Conservation (phyloP, 2,797 vertebrate species). For the Notolabrus celidotus region DNA sequence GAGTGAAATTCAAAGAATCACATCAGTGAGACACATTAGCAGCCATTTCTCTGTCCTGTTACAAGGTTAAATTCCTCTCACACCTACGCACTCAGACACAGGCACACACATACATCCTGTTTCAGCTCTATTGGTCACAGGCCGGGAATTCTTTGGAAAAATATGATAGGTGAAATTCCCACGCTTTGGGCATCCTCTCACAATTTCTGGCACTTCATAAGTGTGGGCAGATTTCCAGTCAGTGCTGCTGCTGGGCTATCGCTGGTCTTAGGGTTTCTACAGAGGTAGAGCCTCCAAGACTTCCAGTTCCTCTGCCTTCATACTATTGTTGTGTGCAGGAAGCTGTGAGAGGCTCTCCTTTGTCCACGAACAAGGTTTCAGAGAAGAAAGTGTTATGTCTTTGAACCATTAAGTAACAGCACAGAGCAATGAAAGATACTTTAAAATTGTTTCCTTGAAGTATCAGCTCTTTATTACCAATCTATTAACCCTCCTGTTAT, state of each 20-base stretch:
- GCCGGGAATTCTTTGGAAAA: conserved; percentile 61
- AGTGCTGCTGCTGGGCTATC: conserved; percentile 38
- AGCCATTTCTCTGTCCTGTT: conserved; percentile 30
- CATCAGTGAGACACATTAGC: conserved; percentile 1
- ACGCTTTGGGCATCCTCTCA: conserved; percentile 61
- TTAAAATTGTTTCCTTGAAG: neutral
- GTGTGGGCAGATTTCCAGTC: conserved; percentile 40
- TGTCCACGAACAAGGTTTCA: conserved; percentile 35
- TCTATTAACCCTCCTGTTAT: too few species aligned
- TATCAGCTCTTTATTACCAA: neutral
- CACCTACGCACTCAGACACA: conserved; percentile 10
- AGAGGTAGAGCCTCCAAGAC: conserved; percentile 36
- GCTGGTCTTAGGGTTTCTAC: conserved; percentile 23
- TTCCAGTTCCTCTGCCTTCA: conserved; percentile 50
- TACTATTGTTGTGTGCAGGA: conserved; percentile 67
- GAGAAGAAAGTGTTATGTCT: conserved; percentile 27
- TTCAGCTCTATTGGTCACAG: conserved; percentile 52
- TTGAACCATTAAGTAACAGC: conserved; percentile 16
- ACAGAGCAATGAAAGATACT: neutral
- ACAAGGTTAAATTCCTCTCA: conserved; percentile 41
- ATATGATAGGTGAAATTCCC: conserved; percentile 68
- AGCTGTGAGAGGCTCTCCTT: conserved; percentile 44
- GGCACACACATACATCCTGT: conserved; percentile 55
- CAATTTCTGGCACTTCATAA: conserved; percentile 44
- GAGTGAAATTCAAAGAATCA: neutral